These are phyloP conservation scores for Scaptomyza montana DNA, from an alignment of 1,140 invertebrate genomes.

Conservation along the genomic window DNA sequence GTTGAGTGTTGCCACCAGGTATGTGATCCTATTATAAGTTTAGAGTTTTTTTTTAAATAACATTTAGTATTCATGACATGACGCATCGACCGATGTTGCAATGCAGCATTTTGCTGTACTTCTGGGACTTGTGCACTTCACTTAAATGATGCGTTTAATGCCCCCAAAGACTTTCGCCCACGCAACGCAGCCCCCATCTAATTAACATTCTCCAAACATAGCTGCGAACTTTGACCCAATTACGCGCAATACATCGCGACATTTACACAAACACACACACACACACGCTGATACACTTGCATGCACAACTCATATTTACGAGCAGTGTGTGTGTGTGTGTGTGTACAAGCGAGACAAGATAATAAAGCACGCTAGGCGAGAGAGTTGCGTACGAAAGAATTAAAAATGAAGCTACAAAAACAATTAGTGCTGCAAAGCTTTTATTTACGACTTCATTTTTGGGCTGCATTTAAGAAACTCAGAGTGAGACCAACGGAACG, in stretches of 20 bases:
- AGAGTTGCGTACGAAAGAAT: conserved; percentile 14
- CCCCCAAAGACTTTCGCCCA: conserved; percentile 39
- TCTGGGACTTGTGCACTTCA: conserved; percentile 7
- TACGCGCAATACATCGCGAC: conserved; percentile 38
- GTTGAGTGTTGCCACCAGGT: background rate
- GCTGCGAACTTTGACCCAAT: conserved; percentile 56
- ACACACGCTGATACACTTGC: conserved; percentile 9
- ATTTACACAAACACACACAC: conserved; percentile 9
- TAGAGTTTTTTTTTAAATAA: background rate
- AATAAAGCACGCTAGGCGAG: conserved; percentile 38
- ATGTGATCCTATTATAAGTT: too few species aligned
- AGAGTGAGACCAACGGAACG: conserved; percentile 36
- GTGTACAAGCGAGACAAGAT: conserved; percentile 22
- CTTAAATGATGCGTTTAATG: conserved; percentile 31
- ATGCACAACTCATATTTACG: conserved; percentile 37
- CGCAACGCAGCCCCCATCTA: conserved; percentile 32
- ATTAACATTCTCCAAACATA: conserved; percentile 47
- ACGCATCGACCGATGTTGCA: conserved; percentile 3
- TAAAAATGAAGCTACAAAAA: conserved; percentile 22
- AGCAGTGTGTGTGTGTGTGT: conserved; percentile 1
- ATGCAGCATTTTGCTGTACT: background rate
- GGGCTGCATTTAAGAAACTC: conserved; percentile 30
- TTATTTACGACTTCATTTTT: conserved; percentile 57
- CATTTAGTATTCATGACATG: conserved; percentile 10
- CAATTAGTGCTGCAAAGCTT: conserved; percentile 40